Evolutionary conservation across 2,113 vertebrate genomes (phyloP), one percentile per base, ranked within the genome.

Genomic region (Gavia stellata): DNA sequence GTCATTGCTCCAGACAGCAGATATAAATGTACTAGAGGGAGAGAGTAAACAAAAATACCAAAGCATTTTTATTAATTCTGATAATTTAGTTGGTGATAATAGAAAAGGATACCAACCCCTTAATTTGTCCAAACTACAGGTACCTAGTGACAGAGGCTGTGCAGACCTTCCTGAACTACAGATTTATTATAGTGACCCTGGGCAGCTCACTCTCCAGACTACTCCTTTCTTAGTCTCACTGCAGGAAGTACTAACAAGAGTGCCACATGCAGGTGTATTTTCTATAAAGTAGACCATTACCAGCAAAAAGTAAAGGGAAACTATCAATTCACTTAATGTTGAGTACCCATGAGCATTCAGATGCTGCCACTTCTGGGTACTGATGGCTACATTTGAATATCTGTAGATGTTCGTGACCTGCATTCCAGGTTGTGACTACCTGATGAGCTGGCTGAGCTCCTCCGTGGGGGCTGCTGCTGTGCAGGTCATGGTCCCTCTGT

Each of bases 221-320:
- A 66, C n/a, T 24, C n/a, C 31, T 56, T 92, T 70, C 58, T 88
- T 92, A 73, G 40, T 58, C 71, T 81, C 80, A 28, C 82, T 94
- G 79, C 85, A 92, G 90, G 90, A 88, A 93, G 71, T 82, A 72
- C 72, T 88, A 88, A 92, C 50, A 72, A 83, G 87, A 93, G 67
- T 62, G 82, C 74, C 91, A 92, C 67, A 88, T 88, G 79, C 31
- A 7, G 88, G 45, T 92, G 29, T 93, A 68, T 94, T 90, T 97
- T 92, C 79, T 86, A 86, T 83, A 86, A 92, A 90, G 75, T 62
- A 93, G 82, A 77, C 42, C 40, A 86, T 80, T 88, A 93, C 53
- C 53, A 95, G 83, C 17, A 94, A 77, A 92, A 93, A 82, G 45
- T 93, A 70, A 93, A 92, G 58, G 1, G 17, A 93, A 94, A 77